Evolutionary conservation across 1,140 invertebrate genomes (phyloP).

Genomic region (Colletes gigas): DNA sequence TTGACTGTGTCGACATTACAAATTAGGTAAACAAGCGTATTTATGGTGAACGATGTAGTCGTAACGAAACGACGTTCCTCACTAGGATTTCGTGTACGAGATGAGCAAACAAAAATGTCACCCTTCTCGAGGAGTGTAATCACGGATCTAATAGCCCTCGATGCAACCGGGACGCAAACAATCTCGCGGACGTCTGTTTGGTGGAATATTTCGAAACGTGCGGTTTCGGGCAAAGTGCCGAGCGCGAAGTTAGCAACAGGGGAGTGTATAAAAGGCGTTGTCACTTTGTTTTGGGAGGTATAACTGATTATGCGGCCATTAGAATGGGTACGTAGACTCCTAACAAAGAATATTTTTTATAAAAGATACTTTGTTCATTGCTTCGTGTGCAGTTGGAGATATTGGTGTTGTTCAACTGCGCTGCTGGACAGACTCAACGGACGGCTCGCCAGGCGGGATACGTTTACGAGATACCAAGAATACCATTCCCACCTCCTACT

Average conservation of each 20-base stretch:
- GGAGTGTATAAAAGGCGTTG: slow-evolving; percentile 65
- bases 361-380: slow-evolving; percentile 1
- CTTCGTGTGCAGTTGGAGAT: slow-evolving; percentile 51
- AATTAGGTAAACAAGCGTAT: not conserved
- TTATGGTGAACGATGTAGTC: not conserved
- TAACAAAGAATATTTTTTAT: not conserved
- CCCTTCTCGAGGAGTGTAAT: slow-evolving; percentile 12
- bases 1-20: not conserved
- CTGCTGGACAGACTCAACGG: slow-evolving; percentile 31
- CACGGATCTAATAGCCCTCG: slow-evolving; percentile 14
- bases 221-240: slow-evolving; percentile 27
- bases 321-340: slow-evolving; percentile 67
- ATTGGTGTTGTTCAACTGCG: slow-evolving; percentile 55
- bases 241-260: not conserved
- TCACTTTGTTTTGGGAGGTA: slow-evolving; percentile 36
- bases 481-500: slow-evolving; percentile 52
- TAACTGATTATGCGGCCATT: slow-evolving; percentile 67
- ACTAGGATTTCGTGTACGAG: not conserved
- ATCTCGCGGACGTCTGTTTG: slow-evolving; percentile 15
- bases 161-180: slow-evolving; percentile 30
- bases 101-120: slow-evolving; percentile 8
- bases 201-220: slow-evolving; percentile 36
- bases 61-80: not conserved
- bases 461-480: slow-evolving; percentile 61
- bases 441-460: slow-evolving; percentile 67